Evolutionary conservation across 2,113 vertebrate genomes (phyloP), one percentile per base, ranked within the genome.

Genomic region (Oreochromis niloticus): DNA sequence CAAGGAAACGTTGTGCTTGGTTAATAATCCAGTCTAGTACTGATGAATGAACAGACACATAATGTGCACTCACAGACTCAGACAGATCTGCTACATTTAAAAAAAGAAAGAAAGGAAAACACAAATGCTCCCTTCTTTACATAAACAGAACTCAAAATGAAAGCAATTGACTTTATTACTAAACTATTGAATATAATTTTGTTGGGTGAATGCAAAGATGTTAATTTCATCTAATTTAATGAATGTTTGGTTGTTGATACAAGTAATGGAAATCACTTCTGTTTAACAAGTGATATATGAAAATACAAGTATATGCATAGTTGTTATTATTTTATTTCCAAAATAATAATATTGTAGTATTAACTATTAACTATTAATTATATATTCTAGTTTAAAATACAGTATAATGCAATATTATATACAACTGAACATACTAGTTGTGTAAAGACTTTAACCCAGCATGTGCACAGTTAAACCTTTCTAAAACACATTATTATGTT

Each of bases 191-290:
- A 6, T 32, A 32, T 32, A 2, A 59, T 32, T 3, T 59, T 59
- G 56, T 59, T 16, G 7, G 13, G 56, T 17, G 8, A 61, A 61
- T 63, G 30, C 5, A 34, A 63, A 63, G 9, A 63, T 63, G 9
- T 63, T 63, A 0, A 36, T 16, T 63, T 36, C 17, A 19, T 63
- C 59, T 63, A 36, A 36, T 63, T 7, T 19, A 63, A 63, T 63
- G 30, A 34, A 19, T 63, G 59, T 63, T 34, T 63, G 59, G 30
- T 19, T 63, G 30, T 34, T 63, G 59, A 34, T 61, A 34, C 59
- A 61, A 61, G 0, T 11, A 63, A n/a, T 3, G 1, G 2, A 63
- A 63, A 63, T 0, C 59, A 19, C 30, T 0, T 19, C 30, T 63
- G 59, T 34, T 63, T 63, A 19, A 63, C 59, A 63, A 36, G 32